Base-by-base conservation (phyloP, 2,888 invertebrate genomes). In the Gerris lacustris region DNA sequence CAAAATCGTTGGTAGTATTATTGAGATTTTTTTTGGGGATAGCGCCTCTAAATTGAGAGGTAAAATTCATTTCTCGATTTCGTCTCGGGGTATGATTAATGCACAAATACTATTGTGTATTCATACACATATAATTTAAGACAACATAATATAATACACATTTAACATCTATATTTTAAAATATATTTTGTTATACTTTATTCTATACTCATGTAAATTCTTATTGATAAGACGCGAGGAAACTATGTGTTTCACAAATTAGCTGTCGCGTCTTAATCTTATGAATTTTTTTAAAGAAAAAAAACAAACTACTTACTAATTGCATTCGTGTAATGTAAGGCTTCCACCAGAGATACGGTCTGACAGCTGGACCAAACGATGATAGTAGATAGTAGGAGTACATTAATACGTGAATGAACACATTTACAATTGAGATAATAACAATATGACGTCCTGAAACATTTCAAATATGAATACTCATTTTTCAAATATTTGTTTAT, bases 291-390 rank as follows among this genome's bases (percentile, higher is more conserved):
- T 9, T 44, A 66, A 11, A 17, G 45, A 44, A 55, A 7, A 62
- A 62, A 69, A 63, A 55, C 11, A 70, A 31, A 31, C 31, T 68
- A 80, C 82, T 83, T 81, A 92, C 90, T 82, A 96, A 84, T 82
- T 96, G 96, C 78, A 95, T 82, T 69, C 86, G 85, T 6, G 96
- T 96, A 77, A 96, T 86, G 80, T 96, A 91, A 77, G 87, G 91
- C 80, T 96, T 96, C 96, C 96, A 96, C 95, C 95, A 96, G 31
- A 96, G 82, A 79, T 90, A 93, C 79, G 93, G 93, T 80, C 92
- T 91, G 79, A 92, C 89, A 76, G 88, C 84, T 0, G 95, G 94
- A 6, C 96, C 96, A 72, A 95, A 84, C 0, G 93, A 94, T 0
- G 95, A 86, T 74, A 96, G 83, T 77, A 94, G 84, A 80, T 96